A percentile compares a stretch with the other conserved stretches of the same genome.
phyloP scores from a whole-genome alignment of 2,113 vertebrate species.

The Hemiprocne comata region DNA sequence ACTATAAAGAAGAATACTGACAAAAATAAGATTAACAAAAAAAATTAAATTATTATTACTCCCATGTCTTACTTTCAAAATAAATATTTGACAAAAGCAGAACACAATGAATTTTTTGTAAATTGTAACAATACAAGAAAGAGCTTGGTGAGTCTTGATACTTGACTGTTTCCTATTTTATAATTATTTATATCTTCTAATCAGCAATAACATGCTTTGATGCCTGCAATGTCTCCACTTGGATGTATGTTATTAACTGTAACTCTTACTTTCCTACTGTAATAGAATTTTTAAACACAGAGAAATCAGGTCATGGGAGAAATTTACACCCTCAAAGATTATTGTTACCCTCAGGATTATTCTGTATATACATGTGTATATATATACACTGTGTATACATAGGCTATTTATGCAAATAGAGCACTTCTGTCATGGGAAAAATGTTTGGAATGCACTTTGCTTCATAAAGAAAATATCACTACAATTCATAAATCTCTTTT shows the following conservation, averaged over 20 bases:
- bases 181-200: background rate
- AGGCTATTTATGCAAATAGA: background rate
- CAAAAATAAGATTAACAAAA: background rate
- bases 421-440: conserved; percentile 61
- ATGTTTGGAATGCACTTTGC: conserved; percentile 44
- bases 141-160: background rate
- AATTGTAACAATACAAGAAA: background rate
- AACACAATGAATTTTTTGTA: background rate
- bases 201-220: background rate
- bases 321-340: background rate
- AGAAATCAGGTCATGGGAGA: background rate
- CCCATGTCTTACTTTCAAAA: background rate
- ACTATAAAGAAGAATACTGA: background rate
- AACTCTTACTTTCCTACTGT: background rate
- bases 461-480: background rate
- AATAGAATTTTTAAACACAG: background rate
- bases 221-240: background rate
- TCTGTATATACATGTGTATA: background rate
- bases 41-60: background rate
- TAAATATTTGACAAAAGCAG: background rate
- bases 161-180: background rate
- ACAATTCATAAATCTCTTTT: conserved; percentile 1
- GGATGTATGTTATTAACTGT: background rate
- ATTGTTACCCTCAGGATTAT: conserved; percentile 18
- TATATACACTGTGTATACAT: background rate